A percentile compares a stretch with the other conserved stretches of the same genome.
phyloP scores from a whole-genome alignment of 2,888 invertebrate species.

The Dendrolimus pini region DNA sequence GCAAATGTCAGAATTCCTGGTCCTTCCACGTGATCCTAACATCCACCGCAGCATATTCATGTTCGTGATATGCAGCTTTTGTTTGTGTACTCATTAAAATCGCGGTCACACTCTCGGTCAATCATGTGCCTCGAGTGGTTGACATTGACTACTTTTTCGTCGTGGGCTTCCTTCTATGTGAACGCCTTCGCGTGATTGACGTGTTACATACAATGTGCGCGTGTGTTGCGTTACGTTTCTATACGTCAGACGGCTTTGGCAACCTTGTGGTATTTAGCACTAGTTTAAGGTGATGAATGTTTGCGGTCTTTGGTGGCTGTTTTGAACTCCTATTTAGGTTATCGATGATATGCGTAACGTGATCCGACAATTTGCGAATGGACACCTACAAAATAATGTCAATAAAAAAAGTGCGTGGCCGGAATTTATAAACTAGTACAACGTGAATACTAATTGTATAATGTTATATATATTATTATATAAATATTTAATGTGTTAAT shows the following conservation, averaged over 20 bases:
- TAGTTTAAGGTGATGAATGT: conserved; percentile 24
- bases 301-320: conserved; percentile 9
- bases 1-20: too few species aligned
- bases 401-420: too few species aligned
- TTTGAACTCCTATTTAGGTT: background rate
- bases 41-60: too few species aligned
- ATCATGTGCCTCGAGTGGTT: conserved; percentile 38
- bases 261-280: conserved; percentile 26
- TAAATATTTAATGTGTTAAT: too few species aligned
- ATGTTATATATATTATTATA: too few species aligned
- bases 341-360: background rate
- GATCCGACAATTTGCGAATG: conserved; percentile 2
- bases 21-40: too few species aligned
- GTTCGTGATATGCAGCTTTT: too few species aligned
- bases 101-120: conserved; percentile 38
- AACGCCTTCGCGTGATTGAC: conserved; percentile 36
- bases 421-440: too few species aligned
- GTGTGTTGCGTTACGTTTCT: conserved; percentile 27
- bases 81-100: conserved; percentile 17
- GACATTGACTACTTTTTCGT: conserved; percentile 51
- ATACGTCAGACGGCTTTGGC: conserved; percentile 18
- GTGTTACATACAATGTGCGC: conserved; percentile 27
- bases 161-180: conserved; percentile 44
- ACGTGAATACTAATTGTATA: too few species aligned
- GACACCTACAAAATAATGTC: background rate